phyloP scores from a whole-genome alignment of 2,797 vertebrate species.

The Cichlasoma orientale region DNA sequence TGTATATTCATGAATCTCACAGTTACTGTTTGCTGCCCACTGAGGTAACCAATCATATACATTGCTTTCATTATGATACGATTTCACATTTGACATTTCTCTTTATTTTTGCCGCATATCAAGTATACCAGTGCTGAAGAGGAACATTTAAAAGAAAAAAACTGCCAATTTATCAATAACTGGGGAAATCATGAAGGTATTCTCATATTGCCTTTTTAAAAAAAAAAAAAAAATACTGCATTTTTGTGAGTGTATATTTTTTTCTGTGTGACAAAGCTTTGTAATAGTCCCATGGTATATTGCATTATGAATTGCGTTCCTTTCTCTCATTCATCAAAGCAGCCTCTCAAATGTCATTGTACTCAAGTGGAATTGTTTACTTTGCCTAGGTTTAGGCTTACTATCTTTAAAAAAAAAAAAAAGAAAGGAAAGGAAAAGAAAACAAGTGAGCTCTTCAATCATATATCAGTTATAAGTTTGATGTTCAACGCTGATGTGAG shows the following conservation, averaged over 20 bases:
- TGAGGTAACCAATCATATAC: constrained; percentile 24
- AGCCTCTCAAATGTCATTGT: constrained; percentile 61
- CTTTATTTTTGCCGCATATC: constrained; percentile 55
- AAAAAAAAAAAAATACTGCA: constrained; percentile 47
- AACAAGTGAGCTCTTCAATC: constrained; percentile 37
- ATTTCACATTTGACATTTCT: constrained; percentile 45
- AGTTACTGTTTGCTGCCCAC: constrained; percentile 35
- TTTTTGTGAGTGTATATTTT: constrained; percentile 59
- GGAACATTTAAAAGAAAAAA: constrained; percentile 52
- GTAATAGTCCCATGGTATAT: constrained; percentile 60
- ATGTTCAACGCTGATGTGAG: constrained; percentile 41
- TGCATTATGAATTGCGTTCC: constrained; percentile 45
- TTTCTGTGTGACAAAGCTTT: constrained; percentile 69
- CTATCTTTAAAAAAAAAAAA: constrained; percentile 31
- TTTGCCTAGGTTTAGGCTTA: constrained; percentile 30
- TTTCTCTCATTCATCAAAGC: constrained; percentile 53
- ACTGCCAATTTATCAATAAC: constrained; percentile 70
- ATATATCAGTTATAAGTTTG: constrained; percentile 33
- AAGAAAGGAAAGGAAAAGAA: not conserved
- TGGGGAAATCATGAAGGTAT: constrained; percentile 49
- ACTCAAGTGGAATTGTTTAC: constrained; percentile 58
- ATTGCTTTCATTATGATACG: constrained; percentile 35
- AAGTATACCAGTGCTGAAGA: constrained; percentile 37
- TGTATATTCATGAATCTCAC: constrained; percentile 42
- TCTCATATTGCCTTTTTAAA: constrained; percentile 63